These are phyloP conservation scores for Cossypha niveicapilla DNA, from an alignment of 2,797 vertebrate species.

Conservation along the genomic window DNA sequence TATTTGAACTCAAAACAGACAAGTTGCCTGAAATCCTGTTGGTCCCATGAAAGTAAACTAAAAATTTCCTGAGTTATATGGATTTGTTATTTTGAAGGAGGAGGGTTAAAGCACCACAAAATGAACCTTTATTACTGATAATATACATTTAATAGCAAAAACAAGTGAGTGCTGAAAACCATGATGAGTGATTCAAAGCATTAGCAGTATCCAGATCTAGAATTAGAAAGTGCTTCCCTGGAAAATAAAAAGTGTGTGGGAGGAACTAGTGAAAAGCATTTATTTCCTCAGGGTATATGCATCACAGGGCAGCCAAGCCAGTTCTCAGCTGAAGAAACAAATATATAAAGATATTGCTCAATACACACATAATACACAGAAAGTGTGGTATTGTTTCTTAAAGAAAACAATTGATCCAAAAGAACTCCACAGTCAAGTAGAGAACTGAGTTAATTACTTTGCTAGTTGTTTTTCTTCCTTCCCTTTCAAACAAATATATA, in stretches of 20 bases:
- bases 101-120: not conserved
- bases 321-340: not conserved
- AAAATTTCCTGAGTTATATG: not conserved
- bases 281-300: not conserved
- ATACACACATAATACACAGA: accelerated
- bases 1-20: not conserved
- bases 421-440: not conserved
- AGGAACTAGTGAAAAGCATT: not conserved
- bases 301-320: not conserved
- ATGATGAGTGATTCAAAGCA: not conserved
- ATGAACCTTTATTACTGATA: not conserved
- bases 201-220: not conserved
- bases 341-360: not conserved
- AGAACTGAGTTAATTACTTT: not conserved
- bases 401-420: not conserved
- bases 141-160: not conserved
- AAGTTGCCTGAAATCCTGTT: not conserved
- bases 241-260: not conserved
- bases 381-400: not conserved
- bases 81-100: not conserved
- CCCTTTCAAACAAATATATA: not conserved
- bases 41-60: not conserved
- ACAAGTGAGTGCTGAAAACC: not conserved
- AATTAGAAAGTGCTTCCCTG: not conserved
- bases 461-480: not conserved